Evolutionary conservation across 2,113 vertebrate genomes (phyloP), one percentile per base, ranked within the genome.

Genomic region (Nansenia antarctica): DNA sequence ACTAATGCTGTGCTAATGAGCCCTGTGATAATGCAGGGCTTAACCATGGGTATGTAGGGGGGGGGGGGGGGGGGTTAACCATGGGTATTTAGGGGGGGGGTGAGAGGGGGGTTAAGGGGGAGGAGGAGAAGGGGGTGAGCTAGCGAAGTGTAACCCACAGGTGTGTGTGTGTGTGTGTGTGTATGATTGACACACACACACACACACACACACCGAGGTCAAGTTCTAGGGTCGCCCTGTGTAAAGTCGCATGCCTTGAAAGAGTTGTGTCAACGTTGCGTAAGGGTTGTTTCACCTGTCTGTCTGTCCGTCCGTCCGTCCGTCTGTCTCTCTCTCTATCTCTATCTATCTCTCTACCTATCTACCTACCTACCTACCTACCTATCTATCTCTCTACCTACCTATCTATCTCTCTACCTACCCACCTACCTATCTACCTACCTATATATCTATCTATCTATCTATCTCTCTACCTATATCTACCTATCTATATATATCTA

Each of bases 1-100:
- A 87, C 81, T 90, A 89, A 90, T 89, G 85, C 89, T 22, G 75
- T 67, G 79, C 89, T 88, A 90, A 89, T 88, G 83, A 89, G 85
- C 26, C 47, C 22, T 8, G 74, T 78, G 77, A 84, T 86, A 86
- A 88, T 84, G 80, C 67, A 27, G 39, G n/a, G 80, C 82, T 86
- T 87, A 89, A 82, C 76, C 76, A 77, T 5, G 6, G 78, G 70
- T 76, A 83, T 75, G 71, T 76, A 47, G 15, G 7, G 69, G 79
- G 15, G 15, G 76, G 34, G 74, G 75, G 74, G 76, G 27, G 8
- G 18, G 22, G 80, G n/a, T 86, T 87, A 89, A 82, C 76, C 76
- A 77, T 5, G 6, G 78, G 70, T 76, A 83, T 75, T 69, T 76
- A 47, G 15, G 7, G 72, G 80, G 20, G 22, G 79, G 72, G 80